phyloP scores from a whole-genome alignment of 35 echinoderm and acorn worm species.

The Diadema setosum region DNA sequence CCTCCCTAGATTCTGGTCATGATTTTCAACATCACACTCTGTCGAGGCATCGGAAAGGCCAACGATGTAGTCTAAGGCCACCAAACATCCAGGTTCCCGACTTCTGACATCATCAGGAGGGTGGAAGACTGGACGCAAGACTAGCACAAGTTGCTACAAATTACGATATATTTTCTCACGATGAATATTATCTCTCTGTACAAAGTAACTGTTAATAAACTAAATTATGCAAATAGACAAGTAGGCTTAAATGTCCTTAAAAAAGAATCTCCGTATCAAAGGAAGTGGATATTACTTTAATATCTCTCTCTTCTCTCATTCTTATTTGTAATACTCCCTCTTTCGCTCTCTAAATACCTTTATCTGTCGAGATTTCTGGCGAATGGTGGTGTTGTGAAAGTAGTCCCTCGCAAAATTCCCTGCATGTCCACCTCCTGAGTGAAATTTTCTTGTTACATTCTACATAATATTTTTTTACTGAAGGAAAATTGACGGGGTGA shows the following conservation, averaged over 20 bases:
- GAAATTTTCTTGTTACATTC: too few species aligned
- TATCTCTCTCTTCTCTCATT: too few species aligned
- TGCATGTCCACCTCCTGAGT: too few species aligned
- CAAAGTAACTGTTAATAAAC: background rate
- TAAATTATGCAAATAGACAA: background rate
- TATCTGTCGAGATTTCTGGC: too few species aligned
- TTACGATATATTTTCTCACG: background rate
- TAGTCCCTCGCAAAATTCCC: too few species aligned
- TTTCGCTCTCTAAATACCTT: too few species aligned
- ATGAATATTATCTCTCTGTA: background rate
- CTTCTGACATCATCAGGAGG: background rate
- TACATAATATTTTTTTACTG: too few species aligned
- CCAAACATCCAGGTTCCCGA: background rate
- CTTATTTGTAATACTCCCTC: too few species aligned
- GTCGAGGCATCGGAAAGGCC: slow-evolving; percentile 32
- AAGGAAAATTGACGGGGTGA: too few species aligned
- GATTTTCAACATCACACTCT: slow-evolving; percentile 53
- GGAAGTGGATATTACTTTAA: too few species aligned
- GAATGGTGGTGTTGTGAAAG: too few species aligned
- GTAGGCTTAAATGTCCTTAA: background rate
- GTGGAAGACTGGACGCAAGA: background rate
- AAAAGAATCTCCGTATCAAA: too few species aligned
- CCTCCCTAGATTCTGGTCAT: slow-evolving; percentile 38
- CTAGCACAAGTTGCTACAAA: background rate
- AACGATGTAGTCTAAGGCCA: background rate